Base-by-base conservation (phyloP, 2,888 invertebrate species). In the Xanthorhoe spadicearia region DNA sequence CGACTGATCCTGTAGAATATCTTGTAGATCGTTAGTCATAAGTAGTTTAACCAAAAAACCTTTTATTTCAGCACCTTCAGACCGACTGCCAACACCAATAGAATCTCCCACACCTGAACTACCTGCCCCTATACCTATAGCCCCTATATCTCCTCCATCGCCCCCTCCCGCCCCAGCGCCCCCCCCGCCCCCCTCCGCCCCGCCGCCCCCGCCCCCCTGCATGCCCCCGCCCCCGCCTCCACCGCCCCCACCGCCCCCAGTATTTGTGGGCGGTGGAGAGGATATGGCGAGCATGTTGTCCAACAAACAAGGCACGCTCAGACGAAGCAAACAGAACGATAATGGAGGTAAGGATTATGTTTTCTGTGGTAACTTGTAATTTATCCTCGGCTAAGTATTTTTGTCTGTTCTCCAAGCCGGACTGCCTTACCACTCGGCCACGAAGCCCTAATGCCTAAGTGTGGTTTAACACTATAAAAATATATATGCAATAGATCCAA, bases 241-340 rank as follows among this genome's bases (percentile, higher is more conserved):
- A 0, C 86, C 91, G 0, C 90, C 92, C 0, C 89, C 94, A 0
- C 90, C 94, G 0, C 92, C 93, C 0, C 87, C 94, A 0, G 66
- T 83, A 74, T 73, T 89, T 81, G 48, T 77, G 13, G 7, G 32
- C 0, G 15, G 35, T 1, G 62, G 84, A 0, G 92, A 87, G 6
- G 87, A 94, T 65, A 95, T 95, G 94, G 95, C 95, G 6, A 93
- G 92, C 55, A 88, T 95, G 86, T 79, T 95, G 52, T 94, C 94
- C 0, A 93, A 92, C 15, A 93, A 94, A 32, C 94, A 94, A 23
- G 91, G 94, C 0, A 87, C 94, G 0, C 78, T 95, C 54, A 93
- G 92, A 73, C 94, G 94, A 69, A 84, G 81, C 4, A 92, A 94
- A 52, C 90, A 93, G 71, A 94, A 94, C 77, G 94, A 93, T 72